Conservation (phyloP, 2,888 invertebrate species). For the Malthinus seriepunctatus region DNA sequence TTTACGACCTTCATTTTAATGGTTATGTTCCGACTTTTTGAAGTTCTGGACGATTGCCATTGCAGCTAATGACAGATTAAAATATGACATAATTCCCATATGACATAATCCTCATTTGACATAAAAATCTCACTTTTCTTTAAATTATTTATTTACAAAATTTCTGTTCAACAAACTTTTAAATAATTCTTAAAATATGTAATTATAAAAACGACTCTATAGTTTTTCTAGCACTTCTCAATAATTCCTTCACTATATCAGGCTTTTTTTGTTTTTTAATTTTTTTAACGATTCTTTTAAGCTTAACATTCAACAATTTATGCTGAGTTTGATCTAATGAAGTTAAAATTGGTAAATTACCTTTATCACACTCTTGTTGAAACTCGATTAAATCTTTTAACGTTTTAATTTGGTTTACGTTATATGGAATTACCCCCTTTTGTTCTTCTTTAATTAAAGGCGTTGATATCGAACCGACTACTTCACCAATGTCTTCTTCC, state of each 20-base stretch:
- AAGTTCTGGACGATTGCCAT: no score
- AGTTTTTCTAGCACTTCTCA: neutral
- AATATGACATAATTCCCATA: no score
- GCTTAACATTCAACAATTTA: conserved; percentile 12
- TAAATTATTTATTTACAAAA: no score
- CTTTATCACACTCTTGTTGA: conserved; percentile 12
- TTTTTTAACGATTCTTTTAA: conserved; percentile 17
- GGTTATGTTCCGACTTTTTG: no score
- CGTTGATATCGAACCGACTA: neutral
- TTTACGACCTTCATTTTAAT: no score
- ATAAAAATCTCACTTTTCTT: no score
- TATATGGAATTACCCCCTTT: neutral
- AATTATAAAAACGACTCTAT: neutral
- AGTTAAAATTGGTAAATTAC: conserved; percentile 1
- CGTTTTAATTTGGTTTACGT: conserved; percentile 14
- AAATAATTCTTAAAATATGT: neutral
- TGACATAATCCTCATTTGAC: no score
- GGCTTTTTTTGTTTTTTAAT: conserved; percentile 6
- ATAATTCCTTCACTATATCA: neutral
- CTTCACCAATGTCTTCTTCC: conserved; percentile 27
- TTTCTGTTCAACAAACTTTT: no score
- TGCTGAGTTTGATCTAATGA: conserved; percentile 18
- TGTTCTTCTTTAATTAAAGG: neutral
- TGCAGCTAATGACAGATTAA: no score
- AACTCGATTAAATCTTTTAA: conserved; percentile 22